Evolutionary conservation across 1,140 invertebrate species (phyloP), one percentile per base, ranked within the genome.

Genomic region (Drosophila equinoxialis): DNA sequence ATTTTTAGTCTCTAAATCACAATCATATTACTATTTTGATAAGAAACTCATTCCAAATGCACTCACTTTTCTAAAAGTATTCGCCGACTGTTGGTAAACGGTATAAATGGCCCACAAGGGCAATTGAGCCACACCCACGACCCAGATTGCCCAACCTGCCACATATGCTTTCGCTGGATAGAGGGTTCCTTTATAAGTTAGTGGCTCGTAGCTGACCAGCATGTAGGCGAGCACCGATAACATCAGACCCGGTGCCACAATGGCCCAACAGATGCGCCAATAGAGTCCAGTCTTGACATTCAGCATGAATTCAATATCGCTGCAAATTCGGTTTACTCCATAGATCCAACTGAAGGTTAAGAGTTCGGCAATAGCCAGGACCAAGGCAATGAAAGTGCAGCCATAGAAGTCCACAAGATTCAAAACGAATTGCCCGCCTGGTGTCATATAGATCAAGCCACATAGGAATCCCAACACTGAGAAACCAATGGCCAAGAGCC

Each of bases 361-460:
- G 3, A 96, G 94, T 92, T 97, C 96, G 20, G 95, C 92, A 10
- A 95, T 95, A 6, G 95, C 96, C 33, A 97, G 93, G 60, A 97
- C 94, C 63, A 97, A 94, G 17, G 96, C 95, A 60, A 97, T 94
- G 74, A 97, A 96, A 2, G 96, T 96, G 30, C 95, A 96, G 7
- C 95, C 97, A 90, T 96, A 98, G 81, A 95, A 95, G 91, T 98
- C 97, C 35, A 98, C 95, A 14, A 98, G 92, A 64, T 95, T 96
- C 30, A 98, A 93, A 37, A 98, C 94, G 84, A 96, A 97, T 85
- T 97, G 96, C 0, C 98, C 97, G 59, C 97, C 97, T 62, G 96
- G 96, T 11, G 96, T 97, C 58, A 96, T 94, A 77, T 96, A 97
- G 14, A 96, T 93, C 3, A 96, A 92, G 7, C 96, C 96, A 51